Evolutionary conservation across 2,113 vertebrate species (phyloP), one percentile per base, ranked within the genome.

Genomic region (Lophotis ruficrista): DNA sequence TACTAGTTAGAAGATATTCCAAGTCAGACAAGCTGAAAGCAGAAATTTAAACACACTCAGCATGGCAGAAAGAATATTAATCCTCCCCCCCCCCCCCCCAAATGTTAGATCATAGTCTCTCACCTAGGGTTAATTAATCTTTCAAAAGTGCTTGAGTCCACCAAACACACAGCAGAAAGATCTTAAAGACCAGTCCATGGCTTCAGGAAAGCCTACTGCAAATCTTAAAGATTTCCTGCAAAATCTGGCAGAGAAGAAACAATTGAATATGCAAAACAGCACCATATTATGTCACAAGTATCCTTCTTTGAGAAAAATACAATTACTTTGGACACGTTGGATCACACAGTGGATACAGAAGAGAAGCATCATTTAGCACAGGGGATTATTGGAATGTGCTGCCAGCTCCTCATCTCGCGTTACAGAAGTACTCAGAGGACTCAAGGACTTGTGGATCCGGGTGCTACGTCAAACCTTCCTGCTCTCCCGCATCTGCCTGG

Each of bases 11-110:
- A 95, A 91, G 84, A 92, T 79, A 90, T 84, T 96, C 89, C 89
- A 93, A 94, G 86, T 57, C 95, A 97, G 93, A 96, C 95, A 94
- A 96, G 89, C 85, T 76, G 70, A 93, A 96, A 81, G 90, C 84
- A 84, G 51, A 71, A 90, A 78, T 88, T 97, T 75, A 96, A 96
- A 94, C 82, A 95, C 11, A 79, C 48, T 48, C 78, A 54, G 72
- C 41, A 65, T 33, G 31, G 66, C 47, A 79, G 38, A 50, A 65
- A 54, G 89, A 90, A 93, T 82, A 95, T 94, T 87, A 89, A 87
- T 96, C 71, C n/a, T n/a, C 50, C 62, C 25, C 28, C 45, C 23
- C 22, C 14, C 24, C 30, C 18, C 8, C 17, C 71, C n/a, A 65
- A 90, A 93, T 37, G 72, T 78, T 81, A 48, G 68, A 82, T 68